These are phyloP conservation scores for Epistrophe grossulariae DNA, from an alignment of 2,888 invertebrate species.

Conservation along the genomic window DNA sequence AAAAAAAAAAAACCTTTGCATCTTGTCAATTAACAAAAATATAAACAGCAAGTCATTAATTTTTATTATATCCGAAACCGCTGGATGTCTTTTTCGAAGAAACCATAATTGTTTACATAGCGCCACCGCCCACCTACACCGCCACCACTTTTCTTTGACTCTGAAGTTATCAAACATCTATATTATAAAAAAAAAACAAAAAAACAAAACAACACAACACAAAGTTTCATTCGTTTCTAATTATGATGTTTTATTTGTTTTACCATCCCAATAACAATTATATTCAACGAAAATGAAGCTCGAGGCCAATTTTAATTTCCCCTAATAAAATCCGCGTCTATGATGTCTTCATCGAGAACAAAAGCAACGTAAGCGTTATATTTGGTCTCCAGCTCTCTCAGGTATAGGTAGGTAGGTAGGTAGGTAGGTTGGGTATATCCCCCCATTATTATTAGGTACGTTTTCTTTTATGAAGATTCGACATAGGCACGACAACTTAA, in stretches of 20 bases:
- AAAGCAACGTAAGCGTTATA: neutral
- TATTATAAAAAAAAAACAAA: too few species aligned
- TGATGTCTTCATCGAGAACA: constrained; percentile 21
- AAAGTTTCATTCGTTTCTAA: constrained; percentile 16
- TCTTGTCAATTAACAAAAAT: too few species aligned
- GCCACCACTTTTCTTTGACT: neutral
- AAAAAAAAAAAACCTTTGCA: too few species aligned
- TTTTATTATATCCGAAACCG: neutral
- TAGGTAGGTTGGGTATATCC: neutral
- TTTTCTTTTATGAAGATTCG: constrained; percentile 65
- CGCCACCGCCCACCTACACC: too few species aligned
- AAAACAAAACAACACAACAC: neutral
- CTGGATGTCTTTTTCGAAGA: neutral
- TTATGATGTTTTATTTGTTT: constrained; percentile 27
- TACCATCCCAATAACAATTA: constrained; percentile 4
- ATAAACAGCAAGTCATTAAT: neutral
- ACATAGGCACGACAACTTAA: constrained; percentile 74
- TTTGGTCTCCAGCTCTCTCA: neutral
- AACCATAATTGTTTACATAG: neutral
- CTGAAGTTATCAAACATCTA: neutral
- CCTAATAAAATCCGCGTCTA: constrained; percentile 12
- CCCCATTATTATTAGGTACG: constrained; percentile 53
- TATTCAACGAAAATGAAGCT: constrained; percentile 9
- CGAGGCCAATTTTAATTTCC: constrained; percentile 25
- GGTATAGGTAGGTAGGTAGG: too few species aligned